Conservation (phyloP, 2,797 vertebrate species). For the Eulemur rubriventer region DNA sequence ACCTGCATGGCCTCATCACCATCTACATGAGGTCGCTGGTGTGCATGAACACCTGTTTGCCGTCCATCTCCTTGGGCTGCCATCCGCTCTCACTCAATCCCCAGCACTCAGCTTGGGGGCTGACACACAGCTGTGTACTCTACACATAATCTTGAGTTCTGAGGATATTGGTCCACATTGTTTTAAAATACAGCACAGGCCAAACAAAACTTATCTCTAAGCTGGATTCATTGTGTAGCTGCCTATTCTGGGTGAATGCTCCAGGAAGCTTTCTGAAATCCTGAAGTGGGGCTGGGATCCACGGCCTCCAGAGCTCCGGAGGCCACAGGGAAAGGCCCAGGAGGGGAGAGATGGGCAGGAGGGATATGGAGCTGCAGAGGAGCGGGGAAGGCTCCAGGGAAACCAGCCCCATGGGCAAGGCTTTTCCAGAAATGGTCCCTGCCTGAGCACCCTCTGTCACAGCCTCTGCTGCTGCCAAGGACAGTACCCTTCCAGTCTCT, state of each 20-base stretch:
- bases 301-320: not conserved
- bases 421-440: fast-evolving
- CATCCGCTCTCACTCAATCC: not conserved
- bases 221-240: not conserved
- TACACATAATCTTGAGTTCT: not conserved
- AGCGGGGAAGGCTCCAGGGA: not conserved
- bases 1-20: not conserved
- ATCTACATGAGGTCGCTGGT: not conserved
- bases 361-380: fast-evolving
- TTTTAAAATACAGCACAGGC: not conserved
- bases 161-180: not conserved
- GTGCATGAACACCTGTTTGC: fast-evolving
- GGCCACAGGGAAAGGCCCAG: not conserved
- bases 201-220: not conserved
- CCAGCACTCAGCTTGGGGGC: too few species aligned
- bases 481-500: not conserved
- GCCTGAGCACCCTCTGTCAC: not conserved
- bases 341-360: not conserved
- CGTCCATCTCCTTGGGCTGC: fast-evolving
- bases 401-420: fast-evolving
- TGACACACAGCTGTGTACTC: fast-evolving
- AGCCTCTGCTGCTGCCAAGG: not conserved
- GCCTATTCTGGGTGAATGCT: not conserved
- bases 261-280: not conserved
- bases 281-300: not conserved